Percentiles rank a stretch among this genome's conserved stretches.
Evolutionary conservation across 2,113 vertebrate species (phyloP).

Genomic region (Emydocephalus ijimae): DNA sequence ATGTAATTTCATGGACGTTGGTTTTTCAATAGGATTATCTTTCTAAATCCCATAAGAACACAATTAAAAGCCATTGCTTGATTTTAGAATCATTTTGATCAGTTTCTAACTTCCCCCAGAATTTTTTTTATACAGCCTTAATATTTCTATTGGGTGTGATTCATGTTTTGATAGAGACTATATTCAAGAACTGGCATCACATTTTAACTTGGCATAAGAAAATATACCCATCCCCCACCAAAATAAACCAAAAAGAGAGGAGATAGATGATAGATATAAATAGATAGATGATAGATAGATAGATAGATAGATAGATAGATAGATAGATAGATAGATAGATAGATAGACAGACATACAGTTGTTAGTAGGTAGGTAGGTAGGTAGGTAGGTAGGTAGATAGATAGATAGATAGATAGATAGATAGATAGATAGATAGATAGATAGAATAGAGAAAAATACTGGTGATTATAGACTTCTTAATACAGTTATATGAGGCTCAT

Average conservation of each 20-base stretch:
- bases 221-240: constrained; percentile 44
- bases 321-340: neutral
- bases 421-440: no score
- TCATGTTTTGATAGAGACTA: constrained; percentile 47
- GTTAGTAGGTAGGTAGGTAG: neutral
- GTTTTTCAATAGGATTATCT: constrained; percentile 50
- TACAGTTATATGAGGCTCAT: neutral
- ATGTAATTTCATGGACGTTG: neutral
- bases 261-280: neutral
- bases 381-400: neutral
- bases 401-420: neutral
- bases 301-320: neutral
- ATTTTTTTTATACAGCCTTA: constrained; percentile 51
- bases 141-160: constrained; percentile 43
- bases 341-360: no score
- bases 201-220: constrained; percentile 54
- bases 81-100: constrained; percentile 60
- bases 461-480: neutral
- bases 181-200: constrained; percentile 46
- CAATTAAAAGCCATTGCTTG: constrained; percentile 59
- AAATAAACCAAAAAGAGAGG: constrained; percentile 18
- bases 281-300: neutral
- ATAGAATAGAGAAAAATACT: neutral
- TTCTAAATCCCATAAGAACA: constrained; percentile 42
- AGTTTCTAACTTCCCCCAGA: constrained; percentile 49